Percentiles rank a stretch among this genome's conserved stretches.
Conservation (phyloP, 2,888 invertebrate genomes). For the Spatulosminthurus flaviceps region DNA sequence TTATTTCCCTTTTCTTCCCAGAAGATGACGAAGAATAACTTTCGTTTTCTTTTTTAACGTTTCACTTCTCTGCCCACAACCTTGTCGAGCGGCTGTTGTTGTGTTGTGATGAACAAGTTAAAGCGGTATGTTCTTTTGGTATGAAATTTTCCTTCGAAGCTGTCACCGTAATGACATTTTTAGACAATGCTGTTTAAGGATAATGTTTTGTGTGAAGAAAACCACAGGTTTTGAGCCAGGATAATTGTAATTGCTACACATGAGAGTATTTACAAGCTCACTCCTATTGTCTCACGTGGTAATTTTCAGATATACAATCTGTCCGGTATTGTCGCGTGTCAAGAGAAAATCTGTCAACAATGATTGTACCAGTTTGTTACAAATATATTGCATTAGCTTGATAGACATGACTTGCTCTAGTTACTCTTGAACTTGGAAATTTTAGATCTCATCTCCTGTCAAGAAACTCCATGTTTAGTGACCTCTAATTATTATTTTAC, state of each 20-base stretch:
- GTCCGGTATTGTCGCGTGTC: conserved; percentile 6
- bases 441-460: no score
- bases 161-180: not conserved
- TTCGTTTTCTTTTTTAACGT: conserved; percentile 38
- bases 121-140: no score
- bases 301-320: not conserved
- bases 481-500: no score
- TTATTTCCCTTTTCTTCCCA: conserved; percentile 35
- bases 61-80: conserved; percentile 31
- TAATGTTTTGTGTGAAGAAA: not conserved
- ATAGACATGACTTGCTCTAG: not conserved
- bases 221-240: not conserved
- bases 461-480: no score
- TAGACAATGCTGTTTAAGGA: not conserved
- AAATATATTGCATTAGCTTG: not conserved
- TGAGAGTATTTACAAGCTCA: not conserved
- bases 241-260: no score
- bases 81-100: not conserved
- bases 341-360: conserved; percentile 4
- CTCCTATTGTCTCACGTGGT: not conserved
- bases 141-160: no score
- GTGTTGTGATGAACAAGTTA: no score
- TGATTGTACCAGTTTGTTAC: not conserved
- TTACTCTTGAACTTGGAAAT: conserved; percentile 5
- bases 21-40: conserved; percentile 22